phyloP scores from a whole-genome alignment of 2,113 vertebrate species.

The Ceyx margarethae region DNA sequence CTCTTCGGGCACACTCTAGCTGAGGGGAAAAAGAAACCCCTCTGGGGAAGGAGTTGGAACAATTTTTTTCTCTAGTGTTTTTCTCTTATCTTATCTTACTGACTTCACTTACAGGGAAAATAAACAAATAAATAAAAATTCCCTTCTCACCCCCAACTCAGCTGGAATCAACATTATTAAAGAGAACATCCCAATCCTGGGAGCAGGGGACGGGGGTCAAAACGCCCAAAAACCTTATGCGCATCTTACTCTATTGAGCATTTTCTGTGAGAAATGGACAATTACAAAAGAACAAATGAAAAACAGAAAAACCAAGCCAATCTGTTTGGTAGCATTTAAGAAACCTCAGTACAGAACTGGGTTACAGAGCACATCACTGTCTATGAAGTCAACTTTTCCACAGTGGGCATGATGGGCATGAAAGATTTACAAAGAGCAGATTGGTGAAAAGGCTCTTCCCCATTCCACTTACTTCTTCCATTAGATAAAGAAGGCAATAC shows the following conservation, averaged over 20 bases:
- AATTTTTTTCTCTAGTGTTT: not conserved
- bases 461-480: not conserved
- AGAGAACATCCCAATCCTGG: not conserved
- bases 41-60: not conserved
- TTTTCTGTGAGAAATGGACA: not conserved
- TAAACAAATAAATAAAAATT: not conserved
- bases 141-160: not conserved
- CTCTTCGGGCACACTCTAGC: not conserved
- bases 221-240: rapidly evolving
- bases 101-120: not conserved
- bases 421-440: not conserved
- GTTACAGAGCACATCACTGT: not conserved
- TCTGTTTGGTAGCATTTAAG: not conserved
- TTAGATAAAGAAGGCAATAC: not conserved
- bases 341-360: not conserved
- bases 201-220: too few species aligned
- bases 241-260: not conserved
- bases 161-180: not conserved
- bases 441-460: not conserved
- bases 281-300: not conserved
- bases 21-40: not conserved
- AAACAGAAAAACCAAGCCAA: not conserved
- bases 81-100: not conserved
- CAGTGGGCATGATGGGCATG: rapidly evolving
- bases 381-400: not conserved